These are phyloP conservation scores for Sakesphorus luctuosus DNA, from an alignment of 2,113 vertebrate species.

Conservation along the genomic window DNA sequence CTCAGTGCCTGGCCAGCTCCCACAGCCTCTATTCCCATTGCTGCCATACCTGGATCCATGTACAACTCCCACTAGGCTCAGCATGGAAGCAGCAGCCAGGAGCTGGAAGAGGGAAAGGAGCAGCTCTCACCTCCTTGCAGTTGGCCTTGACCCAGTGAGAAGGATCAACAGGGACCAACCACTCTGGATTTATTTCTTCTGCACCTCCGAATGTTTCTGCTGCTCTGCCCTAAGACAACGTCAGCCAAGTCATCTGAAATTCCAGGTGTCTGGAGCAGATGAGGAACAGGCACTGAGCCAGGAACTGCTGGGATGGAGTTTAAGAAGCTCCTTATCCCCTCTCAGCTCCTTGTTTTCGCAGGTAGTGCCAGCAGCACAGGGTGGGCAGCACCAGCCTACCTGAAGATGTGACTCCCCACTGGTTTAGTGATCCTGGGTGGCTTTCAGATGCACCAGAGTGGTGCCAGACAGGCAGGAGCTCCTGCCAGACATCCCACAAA, in stretches of 20 bases:
- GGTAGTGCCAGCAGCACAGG: background rate
- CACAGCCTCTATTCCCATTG: background rate
- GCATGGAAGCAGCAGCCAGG: background rate
- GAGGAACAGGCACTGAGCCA: background rate
- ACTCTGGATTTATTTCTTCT: background rate
- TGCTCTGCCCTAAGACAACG: background rate
- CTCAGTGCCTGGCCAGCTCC: background rate
- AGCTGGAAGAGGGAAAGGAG: background rate
- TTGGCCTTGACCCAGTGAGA: rapidly evolving
- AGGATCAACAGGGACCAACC: background rate
- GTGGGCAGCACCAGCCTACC: background rate
- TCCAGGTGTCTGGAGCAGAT: background rate
- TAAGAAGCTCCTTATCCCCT: background rate
- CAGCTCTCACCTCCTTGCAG: background rate
- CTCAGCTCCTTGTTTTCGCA: background rate
- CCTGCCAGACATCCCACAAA: background rate
- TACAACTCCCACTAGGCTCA: background rate
- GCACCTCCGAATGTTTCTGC: background rate
- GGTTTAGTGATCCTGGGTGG: background rate
- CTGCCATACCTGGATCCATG: rapidly evolving
- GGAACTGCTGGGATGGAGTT: background rate
- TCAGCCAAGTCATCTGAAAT: background rate
- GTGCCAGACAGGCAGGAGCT: background rate
- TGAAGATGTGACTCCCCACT: background rate
- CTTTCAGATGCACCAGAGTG: background rate